Evolutionary conservation across 2,113 vertebrate species (phyloP).

Genomic region (Jacana jacana): DNA sequence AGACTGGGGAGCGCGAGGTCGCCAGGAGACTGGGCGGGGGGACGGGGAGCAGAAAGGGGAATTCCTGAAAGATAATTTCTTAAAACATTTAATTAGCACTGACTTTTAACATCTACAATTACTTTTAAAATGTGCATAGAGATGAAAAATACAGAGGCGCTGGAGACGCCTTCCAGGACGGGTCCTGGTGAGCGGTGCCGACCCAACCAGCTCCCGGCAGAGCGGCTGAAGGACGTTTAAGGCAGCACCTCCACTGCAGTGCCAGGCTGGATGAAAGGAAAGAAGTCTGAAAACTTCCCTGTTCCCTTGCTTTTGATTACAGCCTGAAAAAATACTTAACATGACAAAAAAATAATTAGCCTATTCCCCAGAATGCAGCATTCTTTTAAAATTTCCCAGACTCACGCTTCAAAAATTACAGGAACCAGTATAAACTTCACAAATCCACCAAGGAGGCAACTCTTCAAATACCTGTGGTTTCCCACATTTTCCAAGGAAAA

Average conservation of each 20-base stretch:
- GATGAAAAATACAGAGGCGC: constrained; percentile 16
- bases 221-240: background rate
- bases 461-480: constrained; percentile 46
- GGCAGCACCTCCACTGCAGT: background rate
- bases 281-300: background rate
- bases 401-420: constrained; percentile 23
- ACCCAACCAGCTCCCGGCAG: background rate
- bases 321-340: background rate
- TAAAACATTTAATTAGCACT: constrained; percentile 33
- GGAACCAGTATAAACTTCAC: constrained; percentile 32
- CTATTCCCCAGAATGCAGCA: background rate
- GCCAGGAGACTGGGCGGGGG: background rate
- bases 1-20: background rate
- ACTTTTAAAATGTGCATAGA: background rate
- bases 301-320: background rate
- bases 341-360: background rate
- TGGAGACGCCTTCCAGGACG: background rate
- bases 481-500: constrained; percentile 68
- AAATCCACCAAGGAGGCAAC: constrained; percentile 36
- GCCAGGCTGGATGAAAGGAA: background rate
- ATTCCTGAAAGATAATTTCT: constrained; percentile 38
- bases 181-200: background rate
- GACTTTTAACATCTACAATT: constrained; percentile 33
- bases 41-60: constrained; percentile 16
- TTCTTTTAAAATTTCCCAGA: constrained; percentile 21